phyloP scores from a whole-genome alignment of 2,888 invertebrate genomes.

The Athrips mouffetella region DNA sequence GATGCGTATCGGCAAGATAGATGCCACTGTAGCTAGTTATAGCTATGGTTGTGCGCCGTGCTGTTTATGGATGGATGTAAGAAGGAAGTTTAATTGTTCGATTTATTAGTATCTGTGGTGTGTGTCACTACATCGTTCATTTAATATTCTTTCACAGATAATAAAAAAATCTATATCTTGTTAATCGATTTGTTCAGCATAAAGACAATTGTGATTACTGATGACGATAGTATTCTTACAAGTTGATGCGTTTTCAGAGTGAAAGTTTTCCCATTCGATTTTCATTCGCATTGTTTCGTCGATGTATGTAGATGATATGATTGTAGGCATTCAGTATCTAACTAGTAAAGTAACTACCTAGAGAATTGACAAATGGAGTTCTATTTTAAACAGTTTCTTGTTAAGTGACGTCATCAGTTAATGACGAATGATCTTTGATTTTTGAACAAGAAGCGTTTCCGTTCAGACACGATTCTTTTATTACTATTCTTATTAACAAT shows the following conservation, averaged over 20 bases:
- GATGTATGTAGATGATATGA: neutral
- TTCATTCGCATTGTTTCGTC: too few relatives aligned
- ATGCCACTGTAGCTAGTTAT: conserved; percentile 35
- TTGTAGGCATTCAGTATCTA: too few relatives aligned
- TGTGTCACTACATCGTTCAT: too few relatives aligned
- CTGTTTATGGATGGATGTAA: neutral
- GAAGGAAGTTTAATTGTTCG: neutral
- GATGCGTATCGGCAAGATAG: conserved; percentile 55
- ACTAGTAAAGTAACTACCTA: too few relatives aligned
- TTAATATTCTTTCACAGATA: too few relatives aligned
- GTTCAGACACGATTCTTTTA: neutral
- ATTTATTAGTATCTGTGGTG: neutral
- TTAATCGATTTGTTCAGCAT: too few relatives aligned
- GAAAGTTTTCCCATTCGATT: too few relatives aligned
- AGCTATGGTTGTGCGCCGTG: too few relatives aligned
- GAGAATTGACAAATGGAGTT: conserved; percentile 8
- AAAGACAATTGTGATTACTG: too few relatives aligned
- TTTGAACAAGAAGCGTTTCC: conserved; percentile 16
- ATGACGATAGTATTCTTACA: too few relatives aligned
- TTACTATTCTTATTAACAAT: neutral
- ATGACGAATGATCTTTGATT: conserved; percentile 37
- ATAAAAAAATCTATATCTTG: too few relatives aligned
- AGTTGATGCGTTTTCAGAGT: too few relatives aligned
- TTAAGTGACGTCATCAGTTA: conserved; percentile 28
- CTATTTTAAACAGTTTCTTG: conserved; percentile 26